These are phyloP conservation scores for Myocastor coypus DNA, from an alignment of 2,113 vertebrate species.

Conservation along the genomic window DNA sequence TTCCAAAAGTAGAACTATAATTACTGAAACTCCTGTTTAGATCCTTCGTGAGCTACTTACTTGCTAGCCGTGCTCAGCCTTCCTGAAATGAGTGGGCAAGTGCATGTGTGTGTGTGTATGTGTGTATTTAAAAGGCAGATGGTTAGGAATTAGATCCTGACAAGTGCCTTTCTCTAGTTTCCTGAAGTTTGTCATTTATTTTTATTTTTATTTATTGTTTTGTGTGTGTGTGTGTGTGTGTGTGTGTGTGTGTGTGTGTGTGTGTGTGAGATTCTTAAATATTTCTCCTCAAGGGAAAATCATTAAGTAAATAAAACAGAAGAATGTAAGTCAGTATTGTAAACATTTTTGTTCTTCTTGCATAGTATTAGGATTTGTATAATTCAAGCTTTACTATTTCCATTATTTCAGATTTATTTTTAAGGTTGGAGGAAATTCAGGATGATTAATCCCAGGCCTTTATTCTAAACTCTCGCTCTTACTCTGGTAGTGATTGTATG, in stretches of 20 bases:
- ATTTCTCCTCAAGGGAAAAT: constrained; percentile 62
- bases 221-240: too few relatives aligned
- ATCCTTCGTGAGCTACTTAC: constrained; percentile 66
- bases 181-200: constrained; percentile 67
- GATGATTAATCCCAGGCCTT: constrained; percentile 36
- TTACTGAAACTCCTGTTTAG: constrained; percentile 68
- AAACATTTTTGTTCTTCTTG: constrained; percentile 63
- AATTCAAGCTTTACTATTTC: neutral
- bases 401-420: constrained; percentile 58
- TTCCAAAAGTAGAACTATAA: constrained; percentile 70
- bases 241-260: too few relatives aligned
- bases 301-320: constrained; percentile 67
- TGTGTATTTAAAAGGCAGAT: constrained; percentile 69
- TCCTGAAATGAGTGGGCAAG: constrained; percentile 31
- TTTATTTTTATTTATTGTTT: too few relatives aligned
- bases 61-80: constrained; percentile 67
- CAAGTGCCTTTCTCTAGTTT: constrained; percentile 68
- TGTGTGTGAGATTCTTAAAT: too few relatives aligned
- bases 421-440: constrained; percentile 50
- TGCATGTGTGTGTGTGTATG: constrained; percentile 1
- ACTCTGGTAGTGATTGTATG: constrained; percentile 27
- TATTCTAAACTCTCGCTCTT: constrained; percentile 57
- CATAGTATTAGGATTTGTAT: constrained; percentile 39
- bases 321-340: constrained; percentile 23
- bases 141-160: constrained; percentile 65